Evolutionary conservation across 2,113 vertebrate genomes (phyloP), one percentile per base, ranked within the genome.

Genomic region (Hassar affinis): DNA sequence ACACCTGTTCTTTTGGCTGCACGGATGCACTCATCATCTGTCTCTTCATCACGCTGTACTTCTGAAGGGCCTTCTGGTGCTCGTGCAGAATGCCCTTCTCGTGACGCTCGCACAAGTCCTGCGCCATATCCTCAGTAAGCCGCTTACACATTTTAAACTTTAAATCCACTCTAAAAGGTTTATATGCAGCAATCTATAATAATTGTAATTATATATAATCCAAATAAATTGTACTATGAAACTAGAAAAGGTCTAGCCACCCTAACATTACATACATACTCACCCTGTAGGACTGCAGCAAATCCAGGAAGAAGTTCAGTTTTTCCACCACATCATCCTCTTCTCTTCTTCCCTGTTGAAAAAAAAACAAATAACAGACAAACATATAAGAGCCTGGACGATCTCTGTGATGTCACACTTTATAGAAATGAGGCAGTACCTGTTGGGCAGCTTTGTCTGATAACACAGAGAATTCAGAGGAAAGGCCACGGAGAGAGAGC

Each of bases 311-410:
- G 81, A 99, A 91, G 91, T 96, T 97, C 88, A 99, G 89, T 90
- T 97, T 98, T 93, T 99, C 98, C 93, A 99, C 97, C 82, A 99
- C 97, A 77, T 98, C 95, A 74, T 96, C 96, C 89, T 98, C 97
- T 85, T 99, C 97, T 91, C 97, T 94, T 91, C 94, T 96, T 83
- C 97, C 97, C 98, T 98, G 85, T 90, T 91, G 92, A 92, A 86
- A 91, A 54, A 6, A 86, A 81, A 81, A 85, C 54, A 77, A 5
- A 86, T 80, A 81, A 85, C 54, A 77, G 3, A 38, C 59, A 77
- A 47, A 69, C 45, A 49, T 56, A 38, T 49, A 30, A 54, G 33
- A 7, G 27, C 0, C 1, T 42, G 6, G 51, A 57, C 11, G 1
- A 52, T 45, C 71, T 33, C n/a, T 15, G 6, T 6, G 42, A 57